Conservation (phyloP, 1,140 invertebrate species). For the Wasmannia auropunctata region DNA sequence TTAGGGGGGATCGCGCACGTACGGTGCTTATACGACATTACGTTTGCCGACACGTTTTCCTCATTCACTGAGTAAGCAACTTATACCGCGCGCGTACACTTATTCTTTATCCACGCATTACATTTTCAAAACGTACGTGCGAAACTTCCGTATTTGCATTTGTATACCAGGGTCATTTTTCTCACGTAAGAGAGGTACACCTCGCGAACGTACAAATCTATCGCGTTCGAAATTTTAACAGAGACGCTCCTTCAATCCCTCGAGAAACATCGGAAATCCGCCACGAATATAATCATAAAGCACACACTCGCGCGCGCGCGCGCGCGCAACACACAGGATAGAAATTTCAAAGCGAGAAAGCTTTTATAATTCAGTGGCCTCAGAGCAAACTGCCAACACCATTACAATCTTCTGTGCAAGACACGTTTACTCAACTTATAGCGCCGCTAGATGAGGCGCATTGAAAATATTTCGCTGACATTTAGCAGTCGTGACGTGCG, state of each 20-base stretch:
- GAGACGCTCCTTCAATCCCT: background rate
- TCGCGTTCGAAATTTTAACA: constrained; percentile 2
- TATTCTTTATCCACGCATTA: background rate
- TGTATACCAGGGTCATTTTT: background rate
- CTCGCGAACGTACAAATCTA: background rate
- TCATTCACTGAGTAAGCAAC: background rate
- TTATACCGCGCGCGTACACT: background rate
- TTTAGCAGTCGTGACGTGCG: constrained; percentile 28
- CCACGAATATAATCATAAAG: background rate
- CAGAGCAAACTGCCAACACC: background rate
- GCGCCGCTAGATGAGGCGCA: background rate
- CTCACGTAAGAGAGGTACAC: background rate
- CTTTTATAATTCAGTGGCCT: constrained; percentile 15
- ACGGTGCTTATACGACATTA: background rate
- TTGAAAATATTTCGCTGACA: constrained; percentile 49
- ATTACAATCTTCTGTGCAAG: constrained; percentile 18
- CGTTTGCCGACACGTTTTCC: constrained; percentile 18
- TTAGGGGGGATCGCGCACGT: background rate
- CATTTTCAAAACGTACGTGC: background rate
- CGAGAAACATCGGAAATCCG: background rate
- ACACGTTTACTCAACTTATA: background rate
- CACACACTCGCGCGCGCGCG: too few species aligned
- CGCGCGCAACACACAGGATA: constrained; percentile 4
- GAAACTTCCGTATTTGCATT: background rate
- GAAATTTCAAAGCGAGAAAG: constrained; percentile 4